Conservation (phyloP, 2,888 invertebrate genomes). For the Apantesis nais region DNA sequence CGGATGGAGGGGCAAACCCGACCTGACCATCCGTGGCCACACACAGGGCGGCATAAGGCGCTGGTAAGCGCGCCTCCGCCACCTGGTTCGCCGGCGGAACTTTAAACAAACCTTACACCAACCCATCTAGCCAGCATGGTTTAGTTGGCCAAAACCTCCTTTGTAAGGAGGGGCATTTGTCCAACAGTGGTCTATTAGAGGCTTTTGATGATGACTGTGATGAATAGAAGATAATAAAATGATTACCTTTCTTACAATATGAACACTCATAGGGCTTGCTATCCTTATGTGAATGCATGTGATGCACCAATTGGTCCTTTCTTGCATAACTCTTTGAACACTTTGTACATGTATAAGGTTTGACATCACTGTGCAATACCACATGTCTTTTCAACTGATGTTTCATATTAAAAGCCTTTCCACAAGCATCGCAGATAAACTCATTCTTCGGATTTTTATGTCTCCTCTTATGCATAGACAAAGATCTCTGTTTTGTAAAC, state of each 20-base stretch:
- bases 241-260: slow-evolving; percentile 85
- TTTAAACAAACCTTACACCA: no score
- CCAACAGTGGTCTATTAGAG: no score
- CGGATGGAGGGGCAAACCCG: no score
- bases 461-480: slow-evolving; percentile 71
- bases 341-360: slow-evolving; percentile 81
- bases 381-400: slow-evolving; percentile 77
- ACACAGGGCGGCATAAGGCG: no score
- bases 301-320: slow-evolving; percentile 84
- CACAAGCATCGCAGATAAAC: slow-evolving; percentile 78
- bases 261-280: slow-evolving; percentile 85
- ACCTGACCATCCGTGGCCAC: no score
- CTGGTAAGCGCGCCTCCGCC: no score
- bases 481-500: slow-evolving; percentile 81
- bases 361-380: slow-evolving; percentile 82
- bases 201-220: no score
- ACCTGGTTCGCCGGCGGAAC: no score
- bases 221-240: not conserved
- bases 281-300: slow-evolving; percentile 85
- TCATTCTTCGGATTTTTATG: slow-evolving; percentile 61
- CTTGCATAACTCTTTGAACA: slow-evolving; percentile 86
- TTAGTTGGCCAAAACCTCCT: no score
- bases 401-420: slow-evolving; percentile 72
- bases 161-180: no score
- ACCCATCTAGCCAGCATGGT: no score